These are phyloP conservation scores for Diarsia dahlii DNA, from an alignment of 2,888 invertebrate species.

Conservation along the genomic window DNA sequence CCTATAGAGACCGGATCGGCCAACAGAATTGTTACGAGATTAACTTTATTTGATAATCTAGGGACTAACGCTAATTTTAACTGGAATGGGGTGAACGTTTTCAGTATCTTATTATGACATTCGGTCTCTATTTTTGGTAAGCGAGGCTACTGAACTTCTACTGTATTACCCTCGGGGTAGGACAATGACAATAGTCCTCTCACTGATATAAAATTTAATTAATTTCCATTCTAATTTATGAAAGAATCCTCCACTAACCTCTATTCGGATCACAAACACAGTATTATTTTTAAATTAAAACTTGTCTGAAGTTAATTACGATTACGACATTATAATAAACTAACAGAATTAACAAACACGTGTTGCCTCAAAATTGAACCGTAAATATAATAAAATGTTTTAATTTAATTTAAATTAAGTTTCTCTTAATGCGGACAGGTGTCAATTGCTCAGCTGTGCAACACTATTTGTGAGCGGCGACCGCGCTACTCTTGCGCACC, in stretches of 20 bases:
- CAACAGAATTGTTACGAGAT: conserved; percentile 59
- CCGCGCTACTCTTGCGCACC: conserved; percentile 75
- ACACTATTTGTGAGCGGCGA: conserved; percentile 60
- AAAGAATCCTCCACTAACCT: conserved; percentile 18
- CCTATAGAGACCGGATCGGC: conserved; percentile 51
- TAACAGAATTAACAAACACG: conserved; percentile 1
- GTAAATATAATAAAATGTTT: conserved; percentile 22
- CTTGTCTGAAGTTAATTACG: not conserved
- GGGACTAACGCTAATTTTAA: conserved; percentile 42
- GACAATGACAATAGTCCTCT: not conserved
- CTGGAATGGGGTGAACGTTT: not conserved
- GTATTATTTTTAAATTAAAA: not conserved
- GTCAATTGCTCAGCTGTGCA: conserved; percentile 62
- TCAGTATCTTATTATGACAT: conserved; percentile 6
- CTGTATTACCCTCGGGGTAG: not conserved
- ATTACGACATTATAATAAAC: not conserved
- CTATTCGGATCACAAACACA: conserved; percentile 22
- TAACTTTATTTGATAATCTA: conserved; percentile 60
- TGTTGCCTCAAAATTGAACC: conserved; percentile 8
- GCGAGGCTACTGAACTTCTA: not conserved
- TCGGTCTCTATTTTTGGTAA: not conserved
- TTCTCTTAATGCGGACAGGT: conserved; percentile 57
- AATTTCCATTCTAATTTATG: not conserved
- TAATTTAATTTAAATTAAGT: conserved; percentile 54
- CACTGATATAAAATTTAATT: not conserved